Evolutionary conservation across 2,797 vertebrate genomes (phyloP), one percentile per base, ranked within the genome.

Genomic region (Acanthurus lineatus): DNA sequence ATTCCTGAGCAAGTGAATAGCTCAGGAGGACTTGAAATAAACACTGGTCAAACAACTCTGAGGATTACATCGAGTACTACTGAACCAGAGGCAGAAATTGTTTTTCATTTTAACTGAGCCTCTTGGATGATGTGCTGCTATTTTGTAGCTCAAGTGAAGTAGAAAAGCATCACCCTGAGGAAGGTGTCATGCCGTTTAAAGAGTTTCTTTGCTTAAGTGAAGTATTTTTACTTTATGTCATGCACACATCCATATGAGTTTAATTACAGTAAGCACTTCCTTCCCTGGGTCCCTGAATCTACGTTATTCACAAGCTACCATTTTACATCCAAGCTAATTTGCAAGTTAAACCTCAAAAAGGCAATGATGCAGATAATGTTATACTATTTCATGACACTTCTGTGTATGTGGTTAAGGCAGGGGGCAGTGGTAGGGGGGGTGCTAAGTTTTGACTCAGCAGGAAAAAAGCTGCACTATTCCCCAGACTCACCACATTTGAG

Each of bases 1-100:
- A 82, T 83, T 77, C 52, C 64, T 42, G 32, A 12, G 42, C 19
- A 60, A 68, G 20, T 68, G 62, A 71, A 73, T 58, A 52, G 69
- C 75, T 76, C 79, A 73, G 71, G 59, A 79, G 56, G 53, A 75
- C 85, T 82, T 83, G 49, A 54, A 71, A 81, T 70, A 74, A 83
- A 81, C 49, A 82, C 73, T 71, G 80, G 75, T 84, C 73, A 84
- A 86, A 89, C 75, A 81, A 68, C 64, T 64, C 59, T 22, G 52
- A 45, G 68, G 69, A 84, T 81, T 73, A 70, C 57, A 83, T 80
- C 62, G 73, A 84, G 56, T 40, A 68, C n/a, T 44, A 15, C 51
- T 73, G 60, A 69, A 73, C 49, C 59, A 20, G 40, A 69, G 44
- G 63, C 14, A 49, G 65, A 65, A 82, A 66, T 0, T 51, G 9